Evolutionary conservation across 2,113 vertebrate species (phyloP).

Genomic region (Megalops atlanticus): DNA sequence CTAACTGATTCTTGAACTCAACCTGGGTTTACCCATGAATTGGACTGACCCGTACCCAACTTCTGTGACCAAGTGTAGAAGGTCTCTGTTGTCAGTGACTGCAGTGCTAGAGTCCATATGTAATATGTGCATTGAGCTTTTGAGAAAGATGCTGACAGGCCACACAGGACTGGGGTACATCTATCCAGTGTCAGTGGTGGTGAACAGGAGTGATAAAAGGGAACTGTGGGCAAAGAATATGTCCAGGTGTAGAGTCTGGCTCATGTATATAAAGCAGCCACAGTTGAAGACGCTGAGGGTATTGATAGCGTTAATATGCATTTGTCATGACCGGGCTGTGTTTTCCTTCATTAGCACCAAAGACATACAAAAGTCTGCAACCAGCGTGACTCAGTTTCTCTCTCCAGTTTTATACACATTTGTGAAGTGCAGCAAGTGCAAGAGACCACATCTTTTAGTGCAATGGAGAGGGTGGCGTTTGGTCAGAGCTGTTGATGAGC

Average conservation of each 20-base stretch:
- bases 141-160: background rate
- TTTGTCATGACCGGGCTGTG: slow-evolving; percentile 5
- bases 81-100: no score
- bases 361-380: slow-evolving; percentile 32
- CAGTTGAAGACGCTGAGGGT: background rate
- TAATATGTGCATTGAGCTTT: no score
- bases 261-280: background rate
- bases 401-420: no score
- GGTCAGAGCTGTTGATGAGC: background rate
- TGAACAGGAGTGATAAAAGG: background rate
- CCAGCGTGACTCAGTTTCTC: background rate
- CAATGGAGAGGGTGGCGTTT: background rate
- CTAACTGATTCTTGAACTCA: background rate
- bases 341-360: slow-evolving; percentile 41
- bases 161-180: no score
- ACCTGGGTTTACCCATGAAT: background rate
- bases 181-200: background rate
- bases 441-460: no score
- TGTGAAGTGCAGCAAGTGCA: no score
- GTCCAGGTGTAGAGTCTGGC: background rate
- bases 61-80: no score
- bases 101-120: no score
- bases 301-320: background rate
- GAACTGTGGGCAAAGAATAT: background rate
- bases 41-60: background rate